Conservation (phyloP, 1,140 invertebrate species). For the Sminthurides bifidus region DNA sequence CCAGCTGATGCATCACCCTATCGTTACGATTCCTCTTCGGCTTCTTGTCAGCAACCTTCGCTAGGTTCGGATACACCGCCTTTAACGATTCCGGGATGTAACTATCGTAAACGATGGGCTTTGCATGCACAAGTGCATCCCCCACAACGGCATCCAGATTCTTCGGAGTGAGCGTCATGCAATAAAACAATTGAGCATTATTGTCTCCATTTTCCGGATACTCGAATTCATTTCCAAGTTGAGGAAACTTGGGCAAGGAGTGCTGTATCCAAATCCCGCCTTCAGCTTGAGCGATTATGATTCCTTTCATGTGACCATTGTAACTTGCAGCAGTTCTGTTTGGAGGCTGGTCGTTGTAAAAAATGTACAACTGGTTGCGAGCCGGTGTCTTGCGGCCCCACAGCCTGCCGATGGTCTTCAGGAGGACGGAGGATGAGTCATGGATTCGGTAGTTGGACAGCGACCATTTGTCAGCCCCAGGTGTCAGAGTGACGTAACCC, state of each 20-base stretch:
- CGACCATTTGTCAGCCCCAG: conserved; percentile 50
- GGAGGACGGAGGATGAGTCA: conserved; percentile 56
- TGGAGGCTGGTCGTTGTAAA: conserved; percentile 77
- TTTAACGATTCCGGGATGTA: conserved; percentile 12
- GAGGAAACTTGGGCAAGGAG: conserved; percentile 75
- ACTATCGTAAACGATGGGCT: conserved; percentile 19
- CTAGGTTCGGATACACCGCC: conserved; percentile 6
- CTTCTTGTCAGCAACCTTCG: conserved; percentile 1
- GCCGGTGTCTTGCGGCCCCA: conserved; percentile 40
- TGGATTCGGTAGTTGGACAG: conserved; percentile 54
- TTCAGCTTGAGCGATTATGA: conserved; percentile 54
- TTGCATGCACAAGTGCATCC: conserved; percentile 11
- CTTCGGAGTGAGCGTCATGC: conserved; percentile 54
- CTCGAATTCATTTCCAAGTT: conserved; percentile 42
- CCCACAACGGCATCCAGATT: conserved; percentile 42
- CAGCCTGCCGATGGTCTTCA: conserved; percentile 53
- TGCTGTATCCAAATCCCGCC: conserved; percentile 84
- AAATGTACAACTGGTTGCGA: conserved; percentile 39
- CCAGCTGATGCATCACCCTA: background rate
- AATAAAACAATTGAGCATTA: conserved; percentile 79
- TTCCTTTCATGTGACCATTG: conserved; percentile 75
- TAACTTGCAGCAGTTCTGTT: conserved; percentile 40
- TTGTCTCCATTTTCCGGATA: conserved; percentile 59
- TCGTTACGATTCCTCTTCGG: background rate
- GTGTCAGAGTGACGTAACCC: conserved; percentile 62